phyloP scores from a whole-genome alignment of 2,888 invertebrate species.

The Brachycybe producta region DNA sequence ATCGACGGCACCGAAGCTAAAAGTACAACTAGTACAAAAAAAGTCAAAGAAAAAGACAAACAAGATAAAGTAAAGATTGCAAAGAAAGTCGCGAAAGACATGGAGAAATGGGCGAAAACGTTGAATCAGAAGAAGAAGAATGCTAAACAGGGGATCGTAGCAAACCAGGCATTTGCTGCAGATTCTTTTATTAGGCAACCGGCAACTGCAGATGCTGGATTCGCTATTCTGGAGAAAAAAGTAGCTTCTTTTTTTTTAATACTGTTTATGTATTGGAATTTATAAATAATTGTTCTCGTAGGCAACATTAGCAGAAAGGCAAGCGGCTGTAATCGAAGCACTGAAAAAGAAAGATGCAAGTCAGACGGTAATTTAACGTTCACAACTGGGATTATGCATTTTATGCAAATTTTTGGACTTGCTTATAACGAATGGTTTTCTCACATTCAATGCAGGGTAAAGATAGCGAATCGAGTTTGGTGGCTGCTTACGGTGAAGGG shows the following conservation, averaged over 20 bases:
- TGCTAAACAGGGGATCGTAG: conserved; percentile 33
- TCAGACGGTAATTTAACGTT: not conserved
- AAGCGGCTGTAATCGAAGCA: conserved; percentile 23
- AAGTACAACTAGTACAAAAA: conserved; percentile 43
- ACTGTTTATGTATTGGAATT: not conserved
- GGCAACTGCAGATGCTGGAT: conserved; percentile 78
- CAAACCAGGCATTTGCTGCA: conserved; percentile 37
- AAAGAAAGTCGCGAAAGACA: conserved; percentile 91
- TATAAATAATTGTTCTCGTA: conserved; percentile 3
- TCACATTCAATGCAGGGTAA: not conserved
- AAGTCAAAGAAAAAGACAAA: conserved; percentile 49
- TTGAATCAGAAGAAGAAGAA: conserved; percentile 87
- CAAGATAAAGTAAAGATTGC: conserved; percentile 91
- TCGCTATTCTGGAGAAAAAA: conserved; percentile 75
- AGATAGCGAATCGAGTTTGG: conserved; percentile 37
- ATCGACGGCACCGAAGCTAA: conserved; percentile 28
- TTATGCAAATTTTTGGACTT: too few relatives aligned
- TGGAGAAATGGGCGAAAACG: conserved; percentile 92
- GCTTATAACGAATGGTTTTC: not conserved
- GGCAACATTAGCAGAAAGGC: conserved; percentile 23
- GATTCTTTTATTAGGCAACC: conserved; percentile 26
- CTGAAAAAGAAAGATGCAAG: conserved; percentile 20
- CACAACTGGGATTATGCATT: too few relatives aligned
- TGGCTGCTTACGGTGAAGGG: conserved; percentile 65
- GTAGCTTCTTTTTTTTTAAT: conserved; percentile 26